Percentiles rank a stretch among this genome's conserved stretches.
Evolutionary conservation across 2,797 vertebrate genomes (phyloP).

Genomic region (Clarias pachynema): DNA sequence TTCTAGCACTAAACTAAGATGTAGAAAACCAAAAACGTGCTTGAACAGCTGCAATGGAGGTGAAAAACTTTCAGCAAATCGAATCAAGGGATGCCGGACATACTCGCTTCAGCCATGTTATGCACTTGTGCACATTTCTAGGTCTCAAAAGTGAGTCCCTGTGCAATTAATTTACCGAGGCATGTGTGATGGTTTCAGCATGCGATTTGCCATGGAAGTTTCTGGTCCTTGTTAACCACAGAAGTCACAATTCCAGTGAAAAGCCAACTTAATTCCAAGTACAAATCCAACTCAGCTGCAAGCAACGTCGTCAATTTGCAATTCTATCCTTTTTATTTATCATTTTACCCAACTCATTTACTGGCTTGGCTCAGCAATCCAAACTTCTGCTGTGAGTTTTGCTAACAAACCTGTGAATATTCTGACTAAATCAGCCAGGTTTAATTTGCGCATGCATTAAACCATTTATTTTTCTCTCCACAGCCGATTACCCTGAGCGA

Average conservation of each 20-base stretch:
- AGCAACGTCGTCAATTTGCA: background rate
- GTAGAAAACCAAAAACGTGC: background rate
- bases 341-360: background rate
- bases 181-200: background rate
- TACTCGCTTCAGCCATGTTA: background rate
- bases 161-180: conserved; percentile 3
- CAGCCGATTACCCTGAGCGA: conserved; percentile 38
- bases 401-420: conserved; percentile 35
- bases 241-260: background rate
- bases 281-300: conserved; percentile 3
- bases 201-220: background rate
- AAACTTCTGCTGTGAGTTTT: background rate
- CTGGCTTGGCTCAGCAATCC: background rate
- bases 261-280: background rate
- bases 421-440: conserved; percentile 45
- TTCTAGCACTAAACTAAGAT: background rate
- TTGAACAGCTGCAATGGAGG: background rate
- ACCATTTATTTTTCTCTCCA: conserved; percentile 43
- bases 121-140: background rate
- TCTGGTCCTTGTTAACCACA: background rate
- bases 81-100: background rate
- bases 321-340: background rate
- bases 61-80: background rate
- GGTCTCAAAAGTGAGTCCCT: background rate
- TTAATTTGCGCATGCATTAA: conserved; percentile 39